Evolutionary conservation across 2,888 invertebrate genomes (phyloP).

Genomic region (Coelinius sp.): DNA sequence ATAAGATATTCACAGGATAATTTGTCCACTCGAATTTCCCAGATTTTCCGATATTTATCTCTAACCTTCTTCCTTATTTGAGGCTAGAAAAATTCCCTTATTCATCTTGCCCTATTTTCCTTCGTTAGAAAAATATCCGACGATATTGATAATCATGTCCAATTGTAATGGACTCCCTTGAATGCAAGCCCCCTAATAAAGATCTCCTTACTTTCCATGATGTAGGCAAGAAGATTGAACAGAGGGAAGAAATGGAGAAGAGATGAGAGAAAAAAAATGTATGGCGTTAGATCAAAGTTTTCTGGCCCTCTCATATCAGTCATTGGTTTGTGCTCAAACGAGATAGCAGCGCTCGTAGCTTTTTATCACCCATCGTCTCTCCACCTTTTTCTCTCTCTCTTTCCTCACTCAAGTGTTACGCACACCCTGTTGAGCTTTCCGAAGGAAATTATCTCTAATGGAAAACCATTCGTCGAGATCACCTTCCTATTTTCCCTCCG

Average conservation of each 20-base stretch:
- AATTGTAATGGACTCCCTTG: neutral
- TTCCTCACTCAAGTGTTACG: conserved; percentile 19
- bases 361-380: conserved; percentile 29
- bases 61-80: no score
- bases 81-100: neutral
- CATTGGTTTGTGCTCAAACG: conserved; percentile 9
- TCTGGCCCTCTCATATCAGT: neutral
- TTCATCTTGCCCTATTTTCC: neutral
- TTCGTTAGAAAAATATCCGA: neutral
- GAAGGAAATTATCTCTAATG: conserved; percentile 39
- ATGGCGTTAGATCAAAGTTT: neutral
- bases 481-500: neutral
- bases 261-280: neutral
- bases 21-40: no score
- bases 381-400: conserved; percentile 21
- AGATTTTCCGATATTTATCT: no score
- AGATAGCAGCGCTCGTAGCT: conserved; percentile 25
- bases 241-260: neutral
- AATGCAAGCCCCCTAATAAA: neutral
- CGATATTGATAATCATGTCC: neutral
- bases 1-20: no score
- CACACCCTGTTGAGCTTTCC: conserved; percentile 14
- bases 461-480: conserved; percentile 28
- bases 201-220: neutral
- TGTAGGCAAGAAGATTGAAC: neutral